Percentiles rank a stretch among this genome's conserved stretches.
Conservation (phyloP, 2,113 vertebrate genomes). For the Spea multiplicata region DNA sequence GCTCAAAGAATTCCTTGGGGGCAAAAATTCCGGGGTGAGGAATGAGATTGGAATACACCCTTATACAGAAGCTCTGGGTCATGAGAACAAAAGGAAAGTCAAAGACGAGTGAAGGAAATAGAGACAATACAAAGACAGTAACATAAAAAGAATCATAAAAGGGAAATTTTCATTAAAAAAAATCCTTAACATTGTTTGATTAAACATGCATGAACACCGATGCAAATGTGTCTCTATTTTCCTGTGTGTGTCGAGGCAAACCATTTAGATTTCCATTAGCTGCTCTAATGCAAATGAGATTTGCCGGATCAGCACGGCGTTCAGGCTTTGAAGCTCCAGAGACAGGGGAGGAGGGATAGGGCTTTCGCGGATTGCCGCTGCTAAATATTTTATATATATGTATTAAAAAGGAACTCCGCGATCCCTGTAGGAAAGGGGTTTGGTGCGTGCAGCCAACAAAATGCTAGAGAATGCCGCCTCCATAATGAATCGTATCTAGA, state of each 20-base stretch:
- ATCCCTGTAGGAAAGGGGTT: neutral
- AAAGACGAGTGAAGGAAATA: neutral
- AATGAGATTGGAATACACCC: too few species aligned
- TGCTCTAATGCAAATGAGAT: conserved; percentile 2
- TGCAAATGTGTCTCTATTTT: neutral
- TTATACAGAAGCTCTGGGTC: too few species aligned
- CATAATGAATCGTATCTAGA: too few species aligned
- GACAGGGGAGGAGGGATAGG: neutral
- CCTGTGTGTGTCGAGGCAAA: neutral
- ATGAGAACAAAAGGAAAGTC: too few species aligned
- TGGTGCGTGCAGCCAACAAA: too few species aligned
- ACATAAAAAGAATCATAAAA: neutral
- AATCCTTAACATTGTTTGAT: neutral
- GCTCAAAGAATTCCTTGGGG: too few species aligned
- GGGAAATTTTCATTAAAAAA: neutral
- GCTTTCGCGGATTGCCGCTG: neutral
- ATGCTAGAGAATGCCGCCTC: too few species aligned
- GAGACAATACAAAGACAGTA: neutral
- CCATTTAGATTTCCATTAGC: neutral
- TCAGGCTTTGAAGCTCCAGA: neutral
- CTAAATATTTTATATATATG: neutral
- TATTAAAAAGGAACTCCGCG: neutral
- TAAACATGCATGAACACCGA: neutral
- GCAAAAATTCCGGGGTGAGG: too few species aligned
- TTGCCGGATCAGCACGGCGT: neutral